Evolutionary conservation across 2,888 invertebrate species (phyloP), one percentile per base, ranked within the genome.

Genomic region (Polyommatus icarus): DNA sequence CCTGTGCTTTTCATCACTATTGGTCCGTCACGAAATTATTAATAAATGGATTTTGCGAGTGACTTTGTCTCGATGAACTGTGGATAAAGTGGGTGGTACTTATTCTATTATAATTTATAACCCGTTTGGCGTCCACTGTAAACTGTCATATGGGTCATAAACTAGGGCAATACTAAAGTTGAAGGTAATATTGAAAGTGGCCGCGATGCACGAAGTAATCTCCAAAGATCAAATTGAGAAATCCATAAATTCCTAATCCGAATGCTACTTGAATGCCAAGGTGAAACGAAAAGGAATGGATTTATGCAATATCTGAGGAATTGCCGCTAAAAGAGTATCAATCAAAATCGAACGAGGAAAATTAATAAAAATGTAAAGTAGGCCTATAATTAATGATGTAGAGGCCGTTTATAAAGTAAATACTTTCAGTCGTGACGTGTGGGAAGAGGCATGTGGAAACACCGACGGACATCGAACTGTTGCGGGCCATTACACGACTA

Each of bases 381-480:
- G 12, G 61, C 61, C 61, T 24, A 24, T 61, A 61, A 61, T 61
- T 12, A 59, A 59, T 20, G 12, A 61, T 61, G 61, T 61, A 61
- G 3, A 61, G 61, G 59, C 20, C 59, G 20, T 57, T 46, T 24
- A 61, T 61, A 61, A 61, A 61, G 61, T 61, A 24, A 61, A 61
- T 61, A 61, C 61, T 61, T 61, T 61, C 61, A 61, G 61, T 61
- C 3, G 24, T 61, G 61, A 61, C 61, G 61, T 61, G 3, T 61
- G 24, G 12, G 46, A 46, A 46, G 20, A 73, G 46, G 46, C 50
- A 46, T 46, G 73, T 73, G 73, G 50, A 73, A 73, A 73, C 24
- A 46, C 5, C 29, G 73, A 24, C 73, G 73, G 73, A 73, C 73
- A 46, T 73, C 46, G 73, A 40, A 73, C 46, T 73, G 46, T 12